Percentiles rank a stretch among this genome's conserved stretches.
phyloP scores from a whole-genome alignment of 2,113 vertebrate genomes.

The Trogon surrucura region DNA sequence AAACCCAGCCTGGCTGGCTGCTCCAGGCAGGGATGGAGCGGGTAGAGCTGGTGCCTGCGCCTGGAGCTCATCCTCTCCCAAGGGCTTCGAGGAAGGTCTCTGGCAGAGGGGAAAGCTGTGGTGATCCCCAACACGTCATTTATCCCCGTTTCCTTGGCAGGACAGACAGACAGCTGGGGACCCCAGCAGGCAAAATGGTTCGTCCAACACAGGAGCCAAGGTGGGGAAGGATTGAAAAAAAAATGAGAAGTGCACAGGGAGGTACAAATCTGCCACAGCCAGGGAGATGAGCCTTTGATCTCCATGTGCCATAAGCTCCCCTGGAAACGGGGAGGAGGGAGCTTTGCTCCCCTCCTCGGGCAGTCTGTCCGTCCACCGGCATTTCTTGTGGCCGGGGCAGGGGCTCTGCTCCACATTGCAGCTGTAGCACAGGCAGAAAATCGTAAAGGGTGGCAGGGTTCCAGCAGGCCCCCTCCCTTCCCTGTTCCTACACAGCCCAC shows the following conservation, averaged over 20 bases:
- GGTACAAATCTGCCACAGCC: not conserved
- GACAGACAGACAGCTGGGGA: not conserved
- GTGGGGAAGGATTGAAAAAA: not conserved
- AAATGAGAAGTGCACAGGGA: not conserved
- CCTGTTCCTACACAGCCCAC: not conserved
- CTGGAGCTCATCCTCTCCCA: not conserved
- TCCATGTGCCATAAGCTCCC: not conserved
- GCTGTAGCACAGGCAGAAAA: not conserved
- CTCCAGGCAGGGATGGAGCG: not conserved
- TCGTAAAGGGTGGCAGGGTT: not conserved
- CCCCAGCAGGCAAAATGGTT: not conserved
- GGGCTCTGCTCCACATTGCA: not conserved
- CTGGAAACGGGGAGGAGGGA: accelerated
- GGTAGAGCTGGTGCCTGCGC: not conserved
- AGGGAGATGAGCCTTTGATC: constrained; percentile 14
- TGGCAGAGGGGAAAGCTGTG: not conserved
- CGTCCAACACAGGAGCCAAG: not conserved
- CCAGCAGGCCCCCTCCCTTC: not conserved
- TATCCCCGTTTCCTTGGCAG: not conserved
- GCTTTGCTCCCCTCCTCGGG: not conserved
- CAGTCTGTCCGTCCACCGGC: accelerated
- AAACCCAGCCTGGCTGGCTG: not conserved
- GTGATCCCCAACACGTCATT: accelerated
- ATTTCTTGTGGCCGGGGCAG: not conserved
- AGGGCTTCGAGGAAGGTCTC: not conserved